Evolutionary conservation across 2,888 invertebrate genomes (phyloP).

Genomic region (Pinctada fucata): DNA sequence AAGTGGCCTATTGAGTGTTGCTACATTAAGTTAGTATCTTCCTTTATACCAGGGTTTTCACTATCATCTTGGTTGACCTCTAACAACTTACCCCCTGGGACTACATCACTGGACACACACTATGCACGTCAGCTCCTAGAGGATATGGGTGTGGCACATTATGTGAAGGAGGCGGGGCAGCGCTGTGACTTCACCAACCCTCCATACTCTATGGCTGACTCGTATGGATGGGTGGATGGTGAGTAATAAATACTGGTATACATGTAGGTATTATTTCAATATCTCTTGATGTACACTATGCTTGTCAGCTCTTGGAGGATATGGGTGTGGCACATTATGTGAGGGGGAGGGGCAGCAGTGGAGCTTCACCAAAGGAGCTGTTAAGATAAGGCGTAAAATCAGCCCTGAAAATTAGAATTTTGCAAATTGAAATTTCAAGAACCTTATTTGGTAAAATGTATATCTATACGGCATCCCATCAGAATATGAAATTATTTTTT

Average conservation of each 20-base stretch:
- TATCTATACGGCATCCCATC: too few species aligned
- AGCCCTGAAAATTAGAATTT: too few species aligned
- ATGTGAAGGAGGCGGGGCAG: constrained; percentile 20
- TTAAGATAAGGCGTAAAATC: too few species aligned
- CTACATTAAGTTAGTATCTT: too few species aligned
- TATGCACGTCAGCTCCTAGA: constrained; percentile 38
- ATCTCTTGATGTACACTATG: constrained; percentile 28
- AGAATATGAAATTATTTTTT: too few species aligned
- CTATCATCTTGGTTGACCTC: constrained; percentile 42
- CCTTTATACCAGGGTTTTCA: too few species aligned
- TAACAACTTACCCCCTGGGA: constrained; percentile 25
- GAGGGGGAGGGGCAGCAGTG: constrained; percentile 9
- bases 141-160: constrained; percentile 40
- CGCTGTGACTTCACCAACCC: constrained; percentile 35
- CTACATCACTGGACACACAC: constrained; percentile 16
- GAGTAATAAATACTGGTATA: constrained; percentile 19
- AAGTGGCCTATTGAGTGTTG: too few species aligned
- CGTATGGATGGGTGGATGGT: constrained; percentile 51
- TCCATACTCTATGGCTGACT: constrained; percentile 39
- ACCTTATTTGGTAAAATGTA: too few species aligned
- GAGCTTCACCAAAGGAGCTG: too few species aligned
- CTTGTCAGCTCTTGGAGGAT: constrained; percentile 40
- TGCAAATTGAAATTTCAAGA: too few species aligned
- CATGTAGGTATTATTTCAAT: too few species aligned
- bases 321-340: constrained; percentile 42